phyloP scores from a whole-genome alignment of 2,888 invertebrate species.

The Antheraea assamensis region DNA sequence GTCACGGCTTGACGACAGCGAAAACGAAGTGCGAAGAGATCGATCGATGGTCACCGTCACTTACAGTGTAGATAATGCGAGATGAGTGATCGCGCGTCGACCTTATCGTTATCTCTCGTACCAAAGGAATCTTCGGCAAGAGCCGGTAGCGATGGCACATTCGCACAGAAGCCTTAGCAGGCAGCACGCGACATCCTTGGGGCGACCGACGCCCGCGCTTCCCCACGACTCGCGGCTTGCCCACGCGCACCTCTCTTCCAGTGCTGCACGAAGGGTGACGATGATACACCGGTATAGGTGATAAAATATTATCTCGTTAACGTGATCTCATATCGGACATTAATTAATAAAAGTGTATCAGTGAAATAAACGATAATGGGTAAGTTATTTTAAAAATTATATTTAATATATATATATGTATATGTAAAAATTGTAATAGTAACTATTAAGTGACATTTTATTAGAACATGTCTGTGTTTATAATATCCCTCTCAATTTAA shows the following conservation, averaged over 20 bases:
- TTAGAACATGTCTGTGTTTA: neutral
- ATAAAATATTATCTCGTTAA: constrained; percentile 54
- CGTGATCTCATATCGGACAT: constrained; percentile 69
- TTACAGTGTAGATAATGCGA: constrained; percentile 63
- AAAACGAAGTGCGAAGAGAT: constrained; percentile 51
- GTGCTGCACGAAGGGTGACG: constrained; percentile 62
- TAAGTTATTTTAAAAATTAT: constrained; percentile 43
- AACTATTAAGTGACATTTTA: neutral
- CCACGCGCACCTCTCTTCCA: constrained; percentile 53
- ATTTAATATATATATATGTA: too few species aligned
- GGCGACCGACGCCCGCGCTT: constrained; percentile 50
- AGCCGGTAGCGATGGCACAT: constrained; percentile 63
- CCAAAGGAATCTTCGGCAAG: constrained; percentile 71
- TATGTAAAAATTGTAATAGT: neutral
- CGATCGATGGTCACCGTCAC: constrained; percentile 60
- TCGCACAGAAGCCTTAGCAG: constrained; percentile 77
- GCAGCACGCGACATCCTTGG: constrained; percentile 75
- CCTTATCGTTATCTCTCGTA: constrained; percentile 78
- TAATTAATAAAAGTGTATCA: constrained; percentile 57
- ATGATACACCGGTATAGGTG: constrained; percentile 69
- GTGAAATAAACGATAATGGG: constrained; percentile 72
- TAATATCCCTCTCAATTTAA: neutral
- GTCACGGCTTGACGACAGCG: constrained; percentile 38
- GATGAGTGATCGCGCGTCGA: constrained; percentile 68
- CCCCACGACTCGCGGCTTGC: constrained; percentile 42